Evolutionary conservation across 2,888 invertebrate species (phyloP).

Genomic region (Timema podura): DNA sequence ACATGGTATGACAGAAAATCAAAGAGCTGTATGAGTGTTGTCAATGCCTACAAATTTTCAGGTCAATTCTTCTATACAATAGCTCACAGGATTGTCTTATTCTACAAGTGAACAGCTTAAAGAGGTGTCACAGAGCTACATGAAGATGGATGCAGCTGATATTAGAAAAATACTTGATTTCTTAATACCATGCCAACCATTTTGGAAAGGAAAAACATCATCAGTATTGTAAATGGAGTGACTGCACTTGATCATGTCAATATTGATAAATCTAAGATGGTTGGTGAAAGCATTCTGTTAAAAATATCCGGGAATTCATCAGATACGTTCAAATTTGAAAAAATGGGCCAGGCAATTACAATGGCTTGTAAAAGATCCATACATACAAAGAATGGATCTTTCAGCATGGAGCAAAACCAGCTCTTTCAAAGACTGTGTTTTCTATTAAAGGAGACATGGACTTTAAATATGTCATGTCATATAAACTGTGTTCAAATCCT

Average conservation of each 20-base stretch:
- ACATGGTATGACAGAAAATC: background rate
- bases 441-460: constrained; percentile 7
- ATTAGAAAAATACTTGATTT: constrained; percentile 5
- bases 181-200: background rate
- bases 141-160: background rate
- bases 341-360: background rate
- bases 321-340: constrained; percentile 4
- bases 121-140: constrained; percentile 10
- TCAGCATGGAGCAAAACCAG: background rate
- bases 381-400: constrained; percentile 2
- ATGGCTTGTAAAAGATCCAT: background rate
- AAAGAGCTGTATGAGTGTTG: constrained; percentile 5
- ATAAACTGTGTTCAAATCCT: constrained; percentile 8
- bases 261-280: constrained; percentile 10
- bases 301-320: background rate
- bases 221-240: background rate
- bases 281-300: constrained; percentile 10
- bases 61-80: constrained; percentile 11
- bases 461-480: background rate
- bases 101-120: background rate
- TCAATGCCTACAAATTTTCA: background rate
- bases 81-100: background rate
- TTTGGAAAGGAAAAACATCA: background rate
- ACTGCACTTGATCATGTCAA: constrained; percentile 1
- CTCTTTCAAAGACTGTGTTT: too few species aligned